These are phyloP conservation scores for Neomorphus geoffroyi DNA, from an alignment of 2,797 vertebrate genomes.

Conservation along the genomic window DNA sequence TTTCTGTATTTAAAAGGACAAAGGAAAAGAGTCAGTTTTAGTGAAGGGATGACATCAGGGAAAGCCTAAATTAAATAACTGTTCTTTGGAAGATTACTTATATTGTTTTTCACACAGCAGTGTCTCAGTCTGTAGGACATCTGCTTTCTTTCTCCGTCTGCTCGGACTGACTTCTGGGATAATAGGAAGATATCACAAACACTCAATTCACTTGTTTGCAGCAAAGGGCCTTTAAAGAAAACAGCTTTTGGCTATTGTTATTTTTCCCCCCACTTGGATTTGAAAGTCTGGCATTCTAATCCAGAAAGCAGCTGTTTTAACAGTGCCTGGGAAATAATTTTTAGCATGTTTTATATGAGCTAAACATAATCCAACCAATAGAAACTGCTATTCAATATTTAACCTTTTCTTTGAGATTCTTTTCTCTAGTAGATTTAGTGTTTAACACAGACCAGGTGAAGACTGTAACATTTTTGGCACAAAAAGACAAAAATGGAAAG, in stretches of 20 bases:
- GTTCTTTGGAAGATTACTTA: neutral
- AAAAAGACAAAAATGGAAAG: conserved; percentile 24
- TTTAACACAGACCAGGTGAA: conserved; percentile 71
- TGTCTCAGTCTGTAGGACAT: neutral
- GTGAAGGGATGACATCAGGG: neutral
- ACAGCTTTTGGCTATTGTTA: conserved; percentile 21
- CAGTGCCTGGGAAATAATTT: conserved; percentile 44
- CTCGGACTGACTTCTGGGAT: conserved; percentile 17
- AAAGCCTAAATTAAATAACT: conserved; percentile 26
- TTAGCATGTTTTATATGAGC: conserved; percentile 44
- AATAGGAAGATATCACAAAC: conserved; percentile 29
- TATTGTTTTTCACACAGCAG: conserved; percentile 19
- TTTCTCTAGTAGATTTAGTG: conserved; percentile 41
- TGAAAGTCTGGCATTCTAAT: conserved; percentile 51
- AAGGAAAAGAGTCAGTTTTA: neutral
- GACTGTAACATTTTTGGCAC: conserved; percentile 63
- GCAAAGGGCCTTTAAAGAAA: conserved; percentile 33
- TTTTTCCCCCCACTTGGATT: conserved; percentile 17
- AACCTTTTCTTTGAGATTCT: conserved; percentile 31
- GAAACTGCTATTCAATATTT: conserved; percentile 11
- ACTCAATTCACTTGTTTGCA: conserved; percentile 51
- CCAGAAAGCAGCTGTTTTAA: conserved; percentile 67
- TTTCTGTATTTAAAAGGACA: conserved; percentile 20
- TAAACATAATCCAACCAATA: conserved; percentile 28
- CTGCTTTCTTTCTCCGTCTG: neutral